Percentiles rank a stretch among this genome's conserved stretches.
These are phyloP conservation scores for Trichopria drosophilae DNA, from an alignment of 2,888 invertebrate genomes.

Conservation along the genomic window DNA sequence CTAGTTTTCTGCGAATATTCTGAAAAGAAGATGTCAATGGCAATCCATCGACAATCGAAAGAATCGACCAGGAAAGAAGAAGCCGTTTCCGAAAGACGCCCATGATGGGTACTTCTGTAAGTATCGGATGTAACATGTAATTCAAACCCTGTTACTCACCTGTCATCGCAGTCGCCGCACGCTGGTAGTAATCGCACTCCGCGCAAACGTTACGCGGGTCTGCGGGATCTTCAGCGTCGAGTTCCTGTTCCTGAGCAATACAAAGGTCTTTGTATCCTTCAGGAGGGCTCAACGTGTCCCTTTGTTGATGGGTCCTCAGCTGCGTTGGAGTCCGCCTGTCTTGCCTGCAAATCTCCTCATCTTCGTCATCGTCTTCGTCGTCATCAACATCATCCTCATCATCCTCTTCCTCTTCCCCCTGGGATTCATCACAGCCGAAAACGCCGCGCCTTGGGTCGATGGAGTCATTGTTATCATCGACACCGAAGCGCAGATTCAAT, in stretches of 20 bases:
- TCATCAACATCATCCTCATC: slow-evolving; percentile 39
- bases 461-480: slow-evolving; percentile 42
- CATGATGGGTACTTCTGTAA: too few species aligned
- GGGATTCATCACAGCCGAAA: slow-evolving; percentile 14
- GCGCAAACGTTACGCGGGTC: slow-evolving; percentile 60
- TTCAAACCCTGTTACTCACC: too few species aligned
- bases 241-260: slow-evolving; percentile 58
- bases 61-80: too few species aligned
- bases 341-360: neutral
- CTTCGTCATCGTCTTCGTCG: slow-evolving; percentile 41
- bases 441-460: slow-evolving; percentile 40
- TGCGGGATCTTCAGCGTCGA: slow-evolving; percentile 58
- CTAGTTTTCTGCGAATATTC: too few species aligned
- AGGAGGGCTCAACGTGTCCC: slow-evolving; percentile 85
- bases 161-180: slow-evolving; percentile 51
- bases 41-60: too few species aligned
- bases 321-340: slow-evolving; percentile 13
- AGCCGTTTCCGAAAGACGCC: too few species aligned
- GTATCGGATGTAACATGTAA: too few species aligned
- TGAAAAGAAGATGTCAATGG: too few species aligned
- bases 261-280: slow-evolving; percentile 90
- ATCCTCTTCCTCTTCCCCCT: slow-evolving; percentile 30
- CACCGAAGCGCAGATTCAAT: slow-evolving; percentile 55
- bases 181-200: slow-evolving; percentile 65
- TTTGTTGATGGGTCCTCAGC: slow-evolving; percentile 49